Conservation (phyloP, 2,888 invertebrate genomes). For the Pomacea canaliculata region DNA sequence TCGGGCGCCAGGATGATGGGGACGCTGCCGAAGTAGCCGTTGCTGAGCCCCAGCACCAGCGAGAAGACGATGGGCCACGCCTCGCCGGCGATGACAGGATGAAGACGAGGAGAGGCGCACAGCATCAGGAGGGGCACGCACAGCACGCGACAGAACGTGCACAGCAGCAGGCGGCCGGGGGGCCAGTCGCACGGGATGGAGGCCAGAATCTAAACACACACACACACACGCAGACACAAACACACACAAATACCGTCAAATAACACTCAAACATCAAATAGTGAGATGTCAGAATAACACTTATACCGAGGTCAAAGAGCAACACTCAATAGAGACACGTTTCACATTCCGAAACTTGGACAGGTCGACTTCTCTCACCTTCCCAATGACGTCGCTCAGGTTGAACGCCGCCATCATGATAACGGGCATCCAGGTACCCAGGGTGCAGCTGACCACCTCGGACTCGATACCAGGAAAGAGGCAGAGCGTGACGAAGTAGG, state of each 20-base stretch:
- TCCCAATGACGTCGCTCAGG: conserved; percentile 86
- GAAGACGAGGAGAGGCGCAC: conserved; percentile 81
- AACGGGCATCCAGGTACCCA: conserved; percentile 92
- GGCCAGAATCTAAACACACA: conserved; percentile 77
- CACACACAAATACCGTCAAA: not conserved
- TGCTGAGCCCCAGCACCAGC: conserved; percentile 82
- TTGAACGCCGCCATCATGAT: conserved; percentile 91
- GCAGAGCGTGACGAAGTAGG: conserved; percentile 90
- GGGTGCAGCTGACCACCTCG: conserved; percentile 85
- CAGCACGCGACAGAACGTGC: conserved; percentile 80
- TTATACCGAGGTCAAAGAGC: too few species aligned
- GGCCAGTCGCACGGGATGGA: conserved; percentile 88
- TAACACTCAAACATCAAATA: not conserved
- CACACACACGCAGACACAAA: conserved; percentile 18
- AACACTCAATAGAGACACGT: too few species aligned
- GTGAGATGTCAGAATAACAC: too few species aligned
- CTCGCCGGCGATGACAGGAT: conserved; percentile 80
- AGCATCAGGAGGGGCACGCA: conserved; percentile 85
- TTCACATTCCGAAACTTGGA: too few species aligned
- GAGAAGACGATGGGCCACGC: conserved; percentile 79
- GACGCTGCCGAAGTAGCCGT: conserved; percentile 89
- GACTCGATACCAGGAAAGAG: conserved; percentile 92
- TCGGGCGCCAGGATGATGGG: conserved; percentile 93
- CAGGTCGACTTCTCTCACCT: conserved; percentile 72
- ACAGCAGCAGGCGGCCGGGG: conserved; percentile 81